Conservation (phyloP, 2,113 vertebrate genomes). For the Albula glossodonta region DNA sequence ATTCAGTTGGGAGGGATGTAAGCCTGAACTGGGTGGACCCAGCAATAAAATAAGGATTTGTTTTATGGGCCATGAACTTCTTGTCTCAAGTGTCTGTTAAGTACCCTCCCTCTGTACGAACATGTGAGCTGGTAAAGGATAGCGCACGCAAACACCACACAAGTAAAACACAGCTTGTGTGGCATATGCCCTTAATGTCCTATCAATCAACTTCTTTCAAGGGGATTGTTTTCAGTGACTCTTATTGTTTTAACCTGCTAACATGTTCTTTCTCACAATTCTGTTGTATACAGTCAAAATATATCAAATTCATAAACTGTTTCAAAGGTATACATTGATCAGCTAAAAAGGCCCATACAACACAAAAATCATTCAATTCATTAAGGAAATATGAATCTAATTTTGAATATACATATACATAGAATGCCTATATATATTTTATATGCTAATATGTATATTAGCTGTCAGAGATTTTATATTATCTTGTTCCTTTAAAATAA, state of each 20-base stretch:
- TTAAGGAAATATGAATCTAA: too few relatives aligned
- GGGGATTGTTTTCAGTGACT: not conserved
- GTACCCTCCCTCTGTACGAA: not conserved
- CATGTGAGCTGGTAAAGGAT: not conserved
- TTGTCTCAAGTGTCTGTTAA: not conserved
- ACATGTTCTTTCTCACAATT: not conserved
- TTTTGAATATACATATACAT: too few relatives aligned
- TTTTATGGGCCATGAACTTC: slow-evolving; percentile 7
- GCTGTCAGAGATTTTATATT: too few relatives aligned
- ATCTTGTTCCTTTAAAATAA: too few relatives aligned
- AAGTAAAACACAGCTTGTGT: not conserved
- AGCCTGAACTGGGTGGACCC: not conserved
- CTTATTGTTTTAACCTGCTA: not conserved
- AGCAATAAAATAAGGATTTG: slow-evolving; percentile 4
- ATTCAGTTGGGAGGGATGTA: not conserved
- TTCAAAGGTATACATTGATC: not conserved
- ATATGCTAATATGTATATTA: too few relatives aligned
- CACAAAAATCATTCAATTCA: too few relatives aligned
- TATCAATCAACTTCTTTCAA: not conserved
- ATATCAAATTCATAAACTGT: not conserved
- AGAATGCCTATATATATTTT: too few relatives aligned
- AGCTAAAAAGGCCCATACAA: not conserved
- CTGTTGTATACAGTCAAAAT: not conserved
- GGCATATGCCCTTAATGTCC: not conserved
- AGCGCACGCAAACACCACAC: not conserved